Evolutionary conservation across 2,888 invertebrate species (phyloP).

Genomic region (Sussaba pulchella): DNA sequence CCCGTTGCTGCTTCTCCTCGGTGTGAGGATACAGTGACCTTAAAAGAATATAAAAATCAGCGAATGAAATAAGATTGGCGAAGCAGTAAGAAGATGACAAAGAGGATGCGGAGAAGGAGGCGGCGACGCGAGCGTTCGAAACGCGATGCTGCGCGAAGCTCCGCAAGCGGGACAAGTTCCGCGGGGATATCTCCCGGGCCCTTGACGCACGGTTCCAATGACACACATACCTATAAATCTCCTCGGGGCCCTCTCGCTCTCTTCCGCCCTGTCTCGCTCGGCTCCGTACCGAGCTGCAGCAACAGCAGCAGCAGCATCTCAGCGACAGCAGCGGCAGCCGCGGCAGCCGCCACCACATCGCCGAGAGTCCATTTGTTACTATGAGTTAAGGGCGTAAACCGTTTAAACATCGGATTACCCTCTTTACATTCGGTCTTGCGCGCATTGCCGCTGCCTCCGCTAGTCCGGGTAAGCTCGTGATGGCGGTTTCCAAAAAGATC

Average conservation of each 20-base stretch:
- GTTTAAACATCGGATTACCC: constrained; percentile 83
- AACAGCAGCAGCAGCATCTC: constrained; percentile 49
- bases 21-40: constrained; percentile 46
- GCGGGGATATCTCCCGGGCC: constrained; percentile 57
- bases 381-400: constrained; percentile 83
- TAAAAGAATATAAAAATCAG: constrained; percentile 61
- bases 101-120: constrained; percentile 34
- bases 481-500: constrained; percentile 1
- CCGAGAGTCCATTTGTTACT: constrained; percentile 81
- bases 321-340: constrained; percentile 24
- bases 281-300: constrained; percentile 64
- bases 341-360: constrained; percentile 14
- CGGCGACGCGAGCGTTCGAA: constrained; percentile 56
- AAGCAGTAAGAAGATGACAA: constrained; percentile 22
- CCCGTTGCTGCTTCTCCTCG: constrained; percentile 13
- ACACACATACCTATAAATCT: constrained; percentile 83
- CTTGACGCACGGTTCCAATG: constrained; percentile 82
- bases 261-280: constrained; percentile 6
- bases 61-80: constrained; percentile 3
- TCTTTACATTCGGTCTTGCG: constrained; percentile 81
- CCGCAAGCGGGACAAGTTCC: constrained; percentile 43
- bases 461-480: constrained; percentile 12
- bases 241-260: constrained; percentile 63
- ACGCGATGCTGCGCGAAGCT: constrained; percentile 43
- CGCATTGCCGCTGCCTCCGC: constrained; percentile 16